Evolutionary conservation across 2,113 vertebrate species (phyloP), one percentile per base, ranked within the genome.

Genomic region (Dicerorhinus sumatrensis): DNA sequence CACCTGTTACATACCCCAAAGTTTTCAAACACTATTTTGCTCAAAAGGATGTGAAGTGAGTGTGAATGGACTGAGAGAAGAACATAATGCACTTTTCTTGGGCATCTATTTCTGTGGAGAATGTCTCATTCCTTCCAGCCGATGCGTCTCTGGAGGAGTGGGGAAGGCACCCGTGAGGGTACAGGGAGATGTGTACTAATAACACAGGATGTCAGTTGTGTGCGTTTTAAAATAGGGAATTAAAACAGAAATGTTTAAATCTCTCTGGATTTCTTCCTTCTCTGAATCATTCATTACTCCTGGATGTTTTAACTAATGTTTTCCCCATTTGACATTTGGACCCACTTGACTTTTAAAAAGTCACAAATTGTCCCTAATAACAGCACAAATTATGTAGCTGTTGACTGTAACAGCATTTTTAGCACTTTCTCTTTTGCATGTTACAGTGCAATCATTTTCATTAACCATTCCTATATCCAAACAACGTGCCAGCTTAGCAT

Each of bases 321-420:
- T 98, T 97, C 93, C 91, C 94, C 87, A 85, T 82, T 54, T 97
- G 96, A 98, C 97, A 95, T 89, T 97, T 96, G 97, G 90, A 97
- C 97, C 92, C 85, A 69, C 93, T 96, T 42, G 95, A 97, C 90
- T 97, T 97, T 91, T 96, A 33, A 95, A 95, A 97, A 96, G 96
- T 98, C 96, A 98, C 96, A 96, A 97, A 97, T 97, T 95, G 91
- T 97, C 96, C 93, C 96, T 98, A 95, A 98, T 98, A 96, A 97
- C 85, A 23, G 81, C 77, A 82, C 84, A 93, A 65, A 97, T 97
- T 79, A 93, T 58, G 93, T 85, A 20, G 92, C 97, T 89, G 56
- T 80, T 96, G 96, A 86, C 81, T 73, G 4, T 27, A 79, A 48
- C 60, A 27, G 95, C 84, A 6, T 73, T 77, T 60, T 33, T 29